phyloP scores from a whole-genome alignment of 2,888 invertebrate species.

The Ischnura elegans region DNA sequence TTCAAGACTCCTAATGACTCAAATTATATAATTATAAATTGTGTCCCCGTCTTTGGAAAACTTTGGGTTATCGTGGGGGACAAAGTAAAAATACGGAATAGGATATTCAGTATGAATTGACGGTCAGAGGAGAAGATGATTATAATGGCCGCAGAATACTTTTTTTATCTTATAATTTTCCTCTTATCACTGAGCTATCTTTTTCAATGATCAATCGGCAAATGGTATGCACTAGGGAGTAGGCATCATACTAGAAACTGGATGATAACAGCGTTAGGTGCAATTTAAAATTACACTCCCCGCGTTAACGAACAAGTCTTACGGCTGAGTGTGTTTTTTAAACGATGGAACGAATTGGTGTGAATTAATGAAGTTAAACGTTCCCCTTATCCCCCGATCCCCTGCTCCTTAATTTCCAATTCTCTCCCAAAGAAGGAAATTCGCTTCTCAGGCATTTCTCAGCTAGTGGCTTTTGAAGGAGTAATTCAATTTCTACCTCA shows the following conservation, averaged over 20 bases:
- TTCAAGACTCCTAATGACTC: too few species aligned
- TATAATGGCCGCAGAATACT: too few species aligned
- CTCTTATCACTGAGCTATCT: too few species aligned
- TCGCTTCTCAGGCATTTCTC: neutral
- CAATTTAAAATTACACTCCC: neutral
- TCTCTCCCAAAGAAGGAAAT: neutral
- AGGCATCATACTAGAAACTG: neutral
- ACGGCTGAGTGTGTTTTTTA: neutral
- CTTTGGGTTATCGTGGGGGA: too few species aligned
- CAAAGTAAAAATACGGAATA: too few species aligned
- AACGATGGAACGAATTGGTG: neutral
- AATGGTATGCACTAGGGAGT: neutral
- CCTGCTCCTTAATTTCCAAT: neutral
- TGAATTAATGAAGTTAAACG: neutral
- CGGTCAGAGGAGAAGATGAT: too few species aligned
- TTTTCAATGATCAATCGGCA: neutral
- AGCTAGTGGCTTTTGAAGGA: conserved; percentile 10
- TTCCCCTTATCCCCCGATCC: neutral
- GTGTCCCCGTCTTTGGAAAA: too few species aligned
- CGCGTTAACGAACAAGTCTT: neutral
- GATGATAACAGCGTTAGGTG: neutral
- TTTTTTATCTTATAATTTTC: too few species aligned
- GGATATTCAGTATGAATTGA: too few species aligned
- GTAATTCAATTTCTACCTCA: conserved; percentile 31
- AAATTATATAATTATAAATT: too few species aligned